phyloP scores from a whole-genome alignment of 2,797 vertebrate species.

The Alfaro cultratus region DNA sequence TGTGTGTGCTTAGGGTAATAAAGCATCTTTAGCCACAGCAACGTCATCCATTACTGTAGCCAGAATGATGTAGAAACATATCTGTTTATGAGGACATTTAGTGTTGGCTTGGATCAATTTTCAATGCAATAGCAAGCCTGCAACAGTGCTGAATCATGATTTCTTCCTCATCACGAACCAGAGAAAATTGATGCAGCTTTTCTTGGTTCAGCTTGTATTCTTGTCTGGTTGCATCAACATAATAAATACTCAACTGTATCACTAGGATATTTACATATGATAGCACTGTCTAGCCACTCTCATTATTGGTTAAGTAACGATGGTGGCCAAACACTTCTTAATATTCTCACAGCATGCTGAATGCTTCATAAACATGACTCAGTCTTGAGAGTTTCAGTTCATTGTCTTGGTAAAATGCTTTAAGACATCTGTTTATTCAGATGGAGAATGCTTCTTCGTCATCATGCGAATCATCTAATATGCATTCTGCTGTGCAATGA shows the following conservation, averaged over 20 bases:
- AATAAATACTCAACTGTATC: slow-evolving; percentile 65
- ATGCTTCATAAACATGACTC: slow-evolving; percentile 21
- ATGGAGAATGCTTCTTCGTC: slow-evolving; percentile 8
- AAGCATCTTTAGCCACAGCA: slow-evolving; percentile 38
- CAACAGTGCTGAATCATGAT: slow-evolving; percentile 77
- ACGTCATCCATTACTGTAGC: slow-evolving; percentile 57
- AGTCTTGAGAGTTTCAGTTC: slow-evolving; percentile 24
- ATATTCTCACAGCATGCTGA: slow-evolving; percentile 25
- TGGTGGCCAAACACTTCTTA: slow-evolving; percentile 23
- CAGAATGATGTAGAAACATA: slow-evolving; percentile 36
- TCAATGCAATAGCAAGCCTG: slow-evolving; percentile 34
- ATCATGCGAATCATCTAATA: slow-evolving; percentile 13
- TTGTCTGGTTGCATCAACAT: slow-evolving; percentile 50
- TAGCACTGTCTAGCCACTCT: slow-evolving; percentile 56
- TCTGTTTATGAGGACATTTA: slow-evolving; percentile 53
- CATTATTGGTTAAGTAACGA: slow-evolving; percentile 56
- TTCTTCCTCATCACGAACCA: slow-evolving; percentile 50
- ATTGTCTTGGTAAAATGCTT: slow-evolving; percentile 14
- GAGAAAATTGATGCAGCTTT: slow-evolving; percentile 40
- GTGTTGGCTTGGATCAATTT: slow-evolving; percentile 43
- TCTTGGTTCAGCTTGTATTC: slow-evolving; percentile 57
- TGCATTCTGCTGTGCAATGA: slow-evolving; percentile 23
- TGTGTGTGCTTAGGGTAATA: slow-evolving; percentile 6
- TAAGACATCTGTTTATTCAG: slow-evolving; percentile 16
- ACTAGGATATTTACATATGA: slow-evolving; percentile 59